These are phyloP conservation scores for Catocala fraxini DNA, from an alignment of 2,888 invertebrate species.

Conservation along the genomic window DNA sequence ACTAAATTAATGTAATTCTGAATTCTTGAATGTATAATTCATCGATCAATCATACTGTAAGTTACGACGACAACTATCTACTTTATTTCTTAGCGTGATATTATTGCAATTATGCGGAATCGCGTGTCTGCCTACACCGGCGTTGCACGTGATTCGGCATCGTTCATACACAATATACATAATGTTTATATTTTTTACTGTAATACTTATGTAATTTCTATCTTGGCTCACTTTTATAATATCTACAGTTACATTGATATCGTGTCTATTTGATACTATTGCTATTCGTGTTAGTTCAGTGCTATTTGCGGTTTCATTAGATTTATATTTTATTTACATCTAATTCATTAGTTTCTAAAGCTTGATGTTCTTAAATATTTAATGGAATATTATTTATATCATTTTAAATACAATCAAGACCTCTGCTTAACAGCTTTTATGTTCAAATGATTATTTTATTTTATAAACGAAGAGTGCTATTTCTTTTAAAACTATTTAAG, in stretches of 20 bases:
- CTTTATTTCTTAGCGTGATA: conserved; percentile 32
- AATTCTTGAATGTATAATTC: neutral
- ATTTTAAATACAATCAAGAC: no score
- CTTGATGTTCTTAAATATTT: conserved; percentile 36
- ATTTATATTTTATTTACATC: conserved; percentile 44
- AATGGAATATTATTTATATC: neutral
- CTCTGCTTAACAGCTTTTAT: no score
- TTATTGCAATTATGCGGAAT: conserved; percentile 45
- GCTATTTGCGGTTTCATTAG: conserved; percentile 12
- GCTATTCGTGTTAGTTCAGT: conserved; percentile 21
- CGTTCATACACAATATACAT: conserved; percentile 33
- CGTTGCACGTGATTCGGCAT: conserved; percentile 31
- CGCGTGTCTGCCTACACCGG: conserved; percentile 28
- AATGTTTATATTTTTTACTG: conserved; percentile 48
- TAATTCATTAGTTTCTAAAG: conserved; percentile 25
- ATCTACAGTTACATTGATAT: conserved; percentile 44
- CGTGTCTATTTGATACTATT: conserved; percentile 14
- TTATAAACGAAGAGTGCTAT: no score
- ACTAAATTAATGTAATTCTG: no score
- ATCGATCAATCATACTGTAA: neutral
- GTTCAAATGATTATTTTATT: no score
- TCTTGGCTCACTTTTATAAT: conserved; percentile 36
- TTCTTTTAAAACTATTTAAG: neutral
- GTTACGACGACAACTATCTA: conserved; percentile 15
- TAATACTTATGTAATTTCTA: conserved; percentile 50